These are phyloP conservation scores for Melolontha melolontha DNA, from an alignment of 2,888 invertebrate genomes.

Conservation along the genomic window DNA sequence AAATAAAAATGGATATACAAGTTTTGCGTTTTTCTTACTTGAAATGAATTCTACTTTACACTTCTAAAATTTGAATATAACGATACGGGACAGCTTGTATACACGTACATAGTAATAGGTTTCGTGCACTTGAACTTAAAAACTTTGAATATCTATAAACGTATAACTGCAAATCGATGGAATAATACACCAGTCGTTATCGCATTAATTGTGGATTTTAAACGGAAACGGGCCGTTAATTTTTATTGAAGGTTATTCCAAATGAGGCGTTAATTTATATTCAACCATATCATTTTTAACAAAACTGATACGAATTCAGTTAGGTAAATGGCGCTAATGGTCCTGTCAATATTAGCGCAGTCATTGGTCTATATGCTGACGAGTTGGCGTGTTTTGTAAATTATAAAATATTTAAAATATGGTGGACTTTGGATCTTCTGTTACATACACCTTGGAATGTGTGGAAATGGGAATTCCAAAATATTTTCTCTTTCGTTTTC, in stretches of 20 bases:
- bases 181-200: conserved; percentile 8
- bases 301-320: conserved; percentile 19
- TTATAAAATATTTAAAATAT: neutral
- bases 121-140: conserved; percentile 28
- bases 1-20: too few species aligned
- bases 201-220: conserved; percentile 9
- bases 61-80: too few species aligned
- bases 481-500: conserved; percentile 23
- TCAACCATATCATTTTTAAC: conserved; percentile 13
- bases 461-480: conserved; percentile 34
- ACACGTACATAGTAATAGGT: too few species aligned
- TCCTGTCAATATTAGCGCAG: conserved; percentile 17
- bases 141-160: neutral
- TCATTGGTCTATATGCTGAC: conserved; percentile 26
- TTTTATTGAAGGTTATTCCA: conserved; percentile 17
- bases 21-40: too few species aligned
- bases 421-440: conserved; percentile 9
- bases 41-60: too few species aligned
- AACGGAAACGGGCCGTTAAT: conserved; percentile 17
- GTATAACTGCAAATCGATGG: conserved; percentile 6
- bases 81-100: too few species aligned
- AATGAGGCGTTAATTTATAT: conserved; percentile 17
- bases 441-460: neutral
- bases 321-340: conserved; percentile 23
- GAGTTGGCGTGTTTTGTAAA: neutral